Base-by-base conservation (phyloP, 2,113 vertebrate species). In the Nibea coibor region DNA sequence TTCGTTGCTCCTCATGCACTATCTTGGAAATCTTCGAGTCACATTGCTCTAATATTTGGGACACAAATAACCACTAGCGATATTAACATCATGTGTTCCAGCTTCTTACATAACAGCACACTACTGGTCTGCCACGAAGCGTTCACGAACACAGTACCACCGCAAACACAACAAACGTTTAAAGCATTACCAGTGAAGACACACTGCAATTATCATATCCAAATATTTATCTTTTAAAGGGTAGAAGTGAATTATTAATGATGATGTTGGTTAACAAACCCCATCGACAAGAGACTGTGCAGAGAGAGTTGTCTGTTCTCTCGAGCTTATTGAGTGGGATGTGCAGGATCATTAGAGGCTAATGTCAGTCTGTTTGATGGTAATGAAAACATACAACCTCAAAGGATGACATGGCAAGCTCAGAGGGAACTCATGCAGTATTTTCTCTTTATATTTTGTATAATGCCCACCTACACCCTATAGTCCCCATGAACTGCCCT, bases 271-370 rank as follows among this genome's bases (percentile, higher is more conserved):
- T 77, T 79, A 85, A 80, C 72, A 90, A 78, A 88, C 48, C 43
- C 66, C 51, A 65, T 77, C 61, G 65, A 74, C 35, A 22, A 63
- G 76, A 65, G 45, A 28, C 74, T 64, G 71, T 64, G 74, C 57
- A 69, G 80, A 74, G 71, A 73, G 75, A 62, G 64, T 42, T 63
- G 63, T 59, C 71, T 68, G 71, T 58, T 84, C 85, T 80, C 83
- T 73, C 0, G 16, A 75, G 81, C 77, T 61, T 28, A 61, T 57
- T 63, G 70, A 85, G 57, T 78, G 83, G 78, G 69, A 87, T 35
- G 70, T 74, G 43, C 59, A 39, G 68, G 75, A 85, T 89, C 85
- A 91, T 88, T 87, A 88, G 79, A 87, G 65, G 68, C 73, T 82
- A 81, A 85, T 87, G 80, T 61, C 82, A 84, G 75, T 75, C 75